These are phyloP conservation scores for Pionites leucogaster DNA, from an alignment of 2,113 vertebrate species.

Conservation along the genomic window DNA sequence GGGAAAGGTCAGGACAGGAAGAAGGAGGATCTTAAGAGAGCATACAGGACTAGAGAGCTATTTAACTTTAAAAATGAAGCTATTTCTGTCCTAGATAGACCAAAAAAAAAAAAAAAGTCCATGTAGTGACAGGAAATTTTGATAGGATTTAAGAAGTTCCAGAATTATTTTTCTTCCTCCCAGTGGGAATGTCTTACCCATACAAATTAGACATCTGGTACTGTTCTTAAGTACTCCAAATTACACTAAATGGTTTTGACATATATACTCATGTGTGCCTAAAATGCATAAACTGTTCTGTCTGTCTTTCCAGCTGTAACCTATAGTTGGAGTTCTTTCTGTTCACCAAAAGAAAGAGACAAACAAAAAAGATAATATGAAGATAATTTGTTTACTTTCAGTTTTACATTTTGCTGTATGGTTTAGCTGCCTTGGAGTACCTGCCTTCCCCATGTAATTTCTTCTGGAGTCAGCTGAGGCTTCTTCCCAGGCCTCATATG, in stretches of 20 bases:
- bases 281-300: neutral
- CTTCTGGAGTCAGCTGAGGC: neutral
- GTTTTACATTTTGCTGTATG: neutral
- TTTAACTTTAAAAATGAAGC: neutral
- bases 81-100: neutral
- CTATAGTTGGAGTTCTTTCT: neutral
- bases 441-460: neutral
- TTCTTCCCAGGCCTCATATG: neutral
- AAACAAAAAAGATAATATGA: neutral
- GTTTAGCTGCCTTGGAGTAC: neutral
- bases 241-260: neutral
- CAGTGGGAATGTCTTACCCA: neutral
- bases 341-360: neutral
- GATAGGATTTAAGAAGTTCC: neutral
- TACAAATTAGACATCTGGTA: neutral
- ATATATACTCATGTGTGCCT: neutral
- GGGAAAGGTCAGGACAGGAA: neutral
- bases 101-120: neutral
- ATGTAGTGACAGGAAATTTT: neutral
- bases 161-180: neutral
- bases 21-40: neutral
- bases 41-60: neutral
- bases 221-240: neutral
- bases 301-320: neutral
- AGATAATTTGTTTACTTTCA: neutral